phyloP scores from a whole-genome alignment of 2,113 vertebrate species.

The Mastomys coucha region DNA sequence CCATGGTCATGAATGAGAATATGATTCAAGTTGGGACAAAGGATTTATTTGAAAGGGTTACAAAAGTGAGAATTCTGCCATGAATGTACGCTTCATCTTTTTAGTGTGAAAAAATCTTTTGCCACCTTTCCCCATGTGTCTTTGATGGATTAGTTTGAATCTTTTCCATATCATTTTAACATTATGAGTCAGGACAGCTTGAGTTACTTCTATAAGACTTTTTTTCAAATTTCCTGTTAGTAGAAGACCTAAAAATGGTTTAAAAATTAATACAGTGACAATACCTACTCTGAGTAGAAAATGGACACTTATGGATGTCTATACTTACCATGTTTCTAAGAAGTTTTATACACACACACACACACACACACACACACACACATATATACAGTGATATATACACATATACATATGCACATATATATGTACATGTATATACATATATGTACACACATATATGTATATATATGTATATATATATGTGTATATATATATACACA shows the following conservation, averaged over 20 bases:
- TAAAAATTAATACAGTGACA: not conserved
- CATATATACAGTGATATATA: no score
- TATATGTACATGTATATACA: no score
- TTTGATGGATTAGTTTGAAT: not conserved
- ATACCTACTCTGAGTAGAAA: not conserved
- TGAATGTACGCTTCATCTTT: not conserved
- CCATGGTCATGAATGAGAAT: not conserved
- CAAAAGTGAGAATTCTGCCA: not conserved
- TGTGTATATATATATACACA: no score
- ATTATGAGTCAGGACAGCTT: not conserved
- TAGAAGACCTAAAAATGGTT: not conserved
- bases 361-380: no score
- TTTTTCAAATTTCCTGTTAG: not conserved
- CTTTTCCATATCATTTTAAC: not conserved
- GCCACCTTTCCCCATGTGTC: not conserved
- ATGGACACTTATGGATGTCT: not conserved
- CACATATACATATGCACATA: no score
- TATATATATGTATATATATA: no score
- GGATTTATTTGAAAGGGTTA: not conserved
- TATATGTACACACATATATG: not conserved
- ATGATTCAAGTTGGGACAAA: conserved; percentile 4
- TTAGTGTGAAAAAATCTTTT: not conserved
- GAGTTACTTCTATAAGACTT: not conserved
- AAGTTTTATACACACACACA: not conserved
- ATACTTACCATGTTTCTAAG: not conserved